Percentiles rank a stretch among this genome's conserved stretches.
Evolutionary conservation across 2,888 invertebrate species (phyloP).

Genomic region (Dryomyza anilis): DNA sequence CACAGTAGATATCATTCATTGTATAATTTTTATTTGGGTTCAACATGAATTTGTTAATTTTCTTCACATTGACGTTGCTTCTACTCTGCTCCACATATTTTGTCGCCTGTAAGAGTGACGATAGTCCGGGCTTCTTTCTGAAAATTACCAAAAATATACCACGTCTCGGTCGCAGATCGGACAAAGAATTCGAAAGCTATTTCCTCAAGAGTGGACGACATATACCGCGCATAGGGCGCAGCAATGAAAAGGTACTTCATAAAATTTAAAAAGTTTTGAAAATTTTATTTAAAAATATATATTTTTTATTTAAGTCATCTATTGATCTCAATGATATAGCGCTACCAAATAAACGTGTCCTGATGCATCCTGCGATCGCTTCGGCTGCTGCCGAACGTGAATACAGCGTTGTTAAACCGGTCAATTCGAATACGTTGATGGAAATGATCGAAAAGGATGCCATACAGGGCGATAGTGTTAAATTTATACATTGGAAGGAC

Average conservation of each 20-base stretch:
- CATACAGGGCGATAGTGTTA: conserved; percentile 54
- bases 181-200: conserved; percentile 45
- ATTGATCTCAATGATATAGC: conserved; percentile 1
- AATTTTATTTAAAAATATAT: too few species aligned
- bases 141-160: conserved; percentile 61
- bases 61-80: not conserved
- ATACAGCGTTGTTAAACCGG: conserved; percentile 58
- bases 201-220: conserved; percentile 52
- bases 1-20: too few species aligned
- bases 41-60: not conserved
- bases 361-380: conserved; percentile 20
- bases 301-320: too few species aligned
- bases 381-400: conserved; percentile 40
- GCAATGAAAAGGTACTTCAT: conserved; percentile 34
- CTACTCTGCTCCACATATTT: not conserved
- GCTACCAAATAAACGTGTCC: conserved; percentile 35
- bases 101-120: conserved; percentile 41
- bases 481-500: conserved; percentile 61
- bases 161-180: conserved; percentile 55
- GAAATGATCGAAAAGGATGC: conserved; percentile 56
- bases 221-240: conserved; percentile 57
- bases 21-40: too few species aligned
- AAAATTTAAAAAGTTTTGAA: too few species aligned
- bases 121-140: conserved; percentile 61
- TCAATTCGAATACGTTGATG: conserved; percentile 56